These are phyloP conservation scores for Diabrotica undecimpunctata DNA, from an alignment of 1,140 invertebrate species.

Conservation along the genomic window DNA sequence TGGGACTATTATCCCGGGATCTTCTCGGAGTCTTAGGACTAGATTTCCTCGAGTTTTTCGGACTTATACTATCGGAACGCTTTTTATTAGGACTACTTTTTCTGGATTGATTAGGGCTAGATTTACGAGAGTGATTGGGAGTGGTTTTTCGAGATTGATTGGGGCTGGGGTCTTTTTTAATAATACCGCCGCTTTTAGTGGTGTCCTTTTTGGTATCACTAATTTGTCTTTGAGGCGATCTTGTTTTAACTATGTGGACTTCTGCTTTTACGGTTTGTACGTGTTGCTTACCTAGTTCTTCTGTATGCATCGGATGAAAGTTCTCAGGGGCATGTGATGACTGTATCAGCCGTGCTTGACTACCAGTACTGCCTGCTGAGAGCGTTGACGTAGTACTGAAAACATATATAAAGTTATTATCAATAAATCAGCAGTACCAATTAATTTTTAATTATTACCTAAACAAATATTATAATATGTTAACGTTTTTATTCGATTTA, in stretches of 20 bases:
- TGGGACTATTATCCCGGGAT: conserved; percentile 25
- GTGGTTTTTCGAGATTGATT: conserved; percentile 30
- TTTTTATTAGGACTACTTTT: conserved; percentile 30
- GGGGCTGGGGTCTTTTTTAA: conserved; percentile 22
- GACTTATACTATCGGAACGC: conserved; percentile 32
- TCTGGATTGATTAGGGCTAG: conserved; percentile 34
- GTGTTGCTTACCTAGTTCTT: conserved; percentile 77
- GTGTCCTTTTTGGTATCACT: conserved; percentile 23
- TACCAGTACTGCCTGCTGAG: conserved; percentile 89
- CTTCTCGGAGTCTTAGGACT: conserved; percentile 33
- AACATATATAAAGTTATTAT: conserved; percentile 4
- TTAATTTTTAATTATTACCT: no score
- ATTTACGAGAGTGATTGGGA: conserved; percentile 29
- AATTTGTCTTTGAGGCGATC: conserved; percentile 33
- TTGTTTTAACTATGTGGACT: conserved; percentile 31
- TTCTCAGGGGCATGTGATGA: conserved; percentile 87
- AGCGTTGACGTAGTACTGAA: conserved; percentile 86
- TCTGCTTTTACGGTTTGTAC: conserved; percentile 36
- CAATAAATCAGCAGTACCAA: no score
- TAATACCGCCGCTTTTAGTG: conserved; percentile 23
- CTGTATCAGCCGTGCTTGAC: conserved; percentile 88
- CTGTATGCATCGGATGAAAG: conserved; percentile 78
- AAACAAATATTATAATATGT: no score
- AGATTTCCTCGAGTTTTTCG: conserved; percentile 29
- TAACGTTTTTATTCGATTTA: no score